Evolutionary conservation across 1,140 invertebrate genomes (phyloP).

Genomic region (Drosophila miranda): DNA sequence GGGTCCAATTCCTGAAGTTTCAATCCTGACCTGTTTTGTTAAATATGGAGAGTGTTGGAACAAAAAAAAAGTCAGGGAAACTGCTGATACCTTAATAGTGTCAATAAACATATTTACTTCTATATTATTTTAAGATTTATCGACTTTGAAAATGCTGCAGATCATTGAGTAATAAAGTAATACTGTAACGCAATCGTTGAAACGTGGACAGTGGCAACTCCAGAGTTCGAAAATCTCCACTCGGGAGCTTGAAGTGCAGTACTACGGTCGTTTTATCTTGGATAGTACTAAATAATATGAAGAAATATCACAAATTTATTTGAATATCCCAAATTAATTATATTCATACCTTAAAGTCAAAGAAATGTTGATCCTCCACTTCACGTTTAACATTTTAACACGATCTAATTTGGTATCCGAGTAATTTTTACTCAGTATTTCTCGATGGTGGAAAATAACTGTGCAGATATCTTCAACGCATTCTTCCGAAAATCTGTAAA

Average conservation of each 20-base stretch:
- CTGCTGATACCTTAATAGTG: too few species aligned
- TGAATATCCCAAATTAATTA: background rate
- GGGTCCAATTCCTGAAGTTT: too few species aligned
- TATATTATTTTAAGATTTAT: constrained; percentile 56
- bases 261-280: constrained; percentile 73
- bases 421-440: constrained; percentile 74
- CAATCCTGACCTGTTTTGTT: too few species aligned
- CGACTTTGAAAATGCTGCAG: constrained; percentile 74
- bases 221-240: constrained; percentile 68
- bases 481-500: constrained; percentile 64
- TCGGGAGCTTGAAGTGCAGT: constrained; percentile 71
- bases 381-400: constrained; percentile 69
- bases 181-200: constrained; percentile 74
- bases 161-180: constrained; percentile 72
- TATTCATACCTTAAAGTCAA: constrained; percentile 59
- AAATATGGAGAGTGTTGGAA: too few species aligned
- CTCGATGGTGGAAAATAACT: constrained; percentile 73
- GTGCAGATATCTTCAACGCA: constrained; percentile 76
- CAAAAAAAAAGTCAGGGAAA: too few species aligned
- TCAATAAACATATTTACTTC: background rate
- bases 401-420: constrained; percentile 72
- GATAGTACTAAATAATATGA: constrained; percentile 35
- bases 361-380: constrained; percentile 81
- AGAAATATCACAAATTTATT: background rate
- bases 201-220: constrained; percentile 79